These are phyloP conservation scores for Hirtodrosophila alboralis DNA, from an alignment of 2,888 invertebrate species.

Conservation along the genomic window DNA sequence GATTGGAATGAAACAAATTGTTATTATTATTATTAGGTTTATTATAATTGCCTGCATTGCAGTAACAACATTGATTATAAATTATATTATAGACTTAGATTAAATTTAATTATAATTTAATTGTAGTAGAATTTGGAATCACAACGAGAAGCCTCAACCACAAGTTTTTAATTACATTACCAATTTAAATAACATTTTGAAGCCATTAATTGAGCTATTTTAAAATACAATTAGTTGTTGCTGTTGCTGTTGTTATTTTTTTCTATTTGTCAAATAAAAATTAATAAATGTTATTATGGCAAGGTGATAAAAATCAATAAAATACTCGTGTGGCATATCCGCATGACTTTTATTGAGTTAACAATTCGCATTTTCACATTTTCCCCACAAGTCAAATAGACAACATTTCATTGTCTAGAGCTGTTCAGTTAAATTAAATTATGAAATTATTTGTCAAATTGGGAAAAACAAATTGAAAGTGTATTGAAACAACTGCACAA, in stretches of 20 bases:
- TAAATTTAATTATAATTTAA: slow-evolving; percentile 47
- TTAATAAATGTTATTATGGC: slow-evolving; percentile 8
- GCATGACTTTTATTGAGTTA: slow-evolving; percentile 30
- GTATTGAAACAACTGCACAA: slow-evolving; percentile 10
- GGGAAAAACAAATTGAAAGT: slow-evolving; percentile 26
- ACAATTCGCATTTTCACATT: slow-evolving; percentile 5
- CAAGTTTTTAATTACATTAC: slow-evolving; percentile 50
- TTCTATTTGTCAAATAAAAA: slow-evolving; percentile 19
- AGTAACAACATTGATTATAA: slow-evolving; percentile 37
- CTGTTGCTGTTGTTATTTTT: slow-evolving; percentile 21
- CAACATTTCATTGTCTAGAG: slow-evolving; percentile 26
- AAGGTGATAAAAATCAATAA: slow-evolving; percentile 14
- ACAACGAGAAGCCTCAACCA: slow-evolving; percentile 31
- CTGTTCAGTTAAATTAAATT: slow-evolving; percentile 55
- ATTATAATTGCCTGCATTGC: slow-evolving; percentile 34
- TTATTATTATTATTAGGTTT: slow-evolving; percentile 22
- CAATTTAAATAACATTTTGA: slow-evolving; percentile 27
- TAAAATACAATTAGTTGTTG: slow-evolving; percentile 18
- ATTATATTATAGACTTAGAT: slow-evolving; percentile 32
- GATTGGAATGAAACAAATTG: slow-evolving; percentile 28
- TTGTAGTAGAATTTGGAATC: slow-evolving; percentile 46
- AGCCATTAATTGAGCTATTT: slow-evolving; percentile 41
- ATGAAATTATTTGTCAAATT: slow-evolving; percentile 20
- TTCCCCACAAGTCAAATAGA: slow-evolving; percentile 11
- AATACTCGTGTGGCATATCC: slow-evolving; percentile 29